Conservation (phyloP, 2,888 invertebrate species). For the Zygogramma bicolorata region DNA sequence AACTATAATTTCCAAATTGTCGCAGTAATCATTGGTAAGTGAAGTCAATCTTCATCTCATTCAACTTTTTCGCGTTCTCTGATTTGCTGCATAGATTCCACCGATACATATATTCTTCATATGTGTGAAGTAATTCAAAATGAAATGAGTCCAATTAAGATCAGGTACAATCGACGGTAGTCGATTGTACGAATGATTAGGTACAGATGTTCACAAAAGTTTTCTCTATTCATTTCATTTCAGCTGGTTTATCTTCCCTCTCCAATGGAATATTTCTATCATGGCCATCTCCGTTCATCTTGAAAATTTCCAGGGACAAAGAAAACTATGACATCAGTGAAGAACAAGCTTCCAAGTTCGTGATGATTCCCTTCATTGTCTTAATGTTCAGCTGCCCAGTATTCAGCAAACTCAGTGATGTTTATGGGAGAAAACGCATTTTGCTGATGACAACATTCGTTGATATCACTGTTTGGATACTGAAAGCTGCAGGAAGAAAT, state of each 20-base stretch:
- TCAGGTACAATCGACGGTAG: no score
- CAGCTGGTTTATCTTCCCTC: slow-evolving; percentile 46
- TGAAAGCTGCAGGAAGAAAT: slow-evolving; percentile 49
- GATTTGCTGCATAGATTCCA: no score
- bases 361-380: slow-evolving; percentile 56
- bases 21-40: background rate
- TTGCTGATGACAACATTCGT: slow-evolving; percentile 54
- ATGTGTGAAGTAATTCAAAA: no score
- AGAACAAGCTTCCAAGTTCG: slow-evolving; percentile 60
- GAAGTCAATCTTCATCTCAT: no score
- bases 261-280: slow-evolving; percentile 48
- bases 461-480: slow-evolving; percentile 51
- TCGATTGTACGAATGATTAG: no score
- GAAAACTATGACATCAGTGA: slow-evolving; percentile 55
- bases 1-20: background rate
- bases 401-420: slow-evolving; percentile 52
- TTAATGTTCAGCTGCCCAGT: slow-evolving; percentile 50
- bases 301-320: slow-evolving; percentile 55
- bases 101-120: no score
- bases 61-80: no score
- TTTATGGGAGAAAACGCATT: slow-evolving; percentile 56
- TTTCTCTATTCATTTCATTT: no score
- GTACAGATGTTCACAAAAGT: no score
- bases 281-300: slow-evolving; percentile 61
- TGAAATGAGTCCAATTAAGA: no score